These are phyloP conservation scores for Origma solitaria DNA, from an alignment of 2,113 vertebrate species.

Conservation along the genomic window DNA sequence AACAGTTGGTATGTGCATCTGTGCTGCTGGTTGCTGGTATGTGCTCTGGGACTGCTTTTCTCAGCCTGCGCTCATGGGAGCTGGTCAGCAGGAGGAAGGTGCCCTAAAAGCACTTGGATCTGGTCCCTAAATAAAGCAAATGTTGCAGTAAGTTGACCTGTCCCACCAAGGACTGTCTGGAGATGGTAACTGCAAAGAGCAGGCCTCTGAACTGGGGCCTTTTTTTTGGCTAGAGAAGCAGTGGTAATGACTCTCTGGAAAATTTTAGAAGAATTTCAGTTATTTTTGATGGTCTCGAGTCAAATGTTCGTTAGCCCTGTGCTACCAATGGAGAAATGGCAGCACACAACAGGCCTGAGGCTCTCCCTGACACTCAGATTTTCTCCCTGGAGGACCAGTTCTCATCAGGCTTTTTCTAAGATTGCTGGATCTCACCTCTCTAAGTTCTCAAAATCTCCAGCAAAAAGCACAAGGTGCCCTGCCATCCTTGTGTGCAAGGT, in stretches of 20 bases:
- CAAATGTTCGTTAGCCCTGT: neutral
- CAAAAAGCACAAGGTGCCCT: neutral
- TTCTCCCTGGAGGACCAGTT: neutral
- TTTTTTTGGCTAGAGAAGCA: neutral
- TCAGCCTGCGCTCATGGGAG: neutral
- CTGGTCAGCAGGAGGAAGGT: neutral
- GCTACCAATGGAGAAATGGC: neutral
- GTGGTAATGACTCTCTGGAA: neutral
- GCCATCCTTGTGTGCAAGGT: neutral
- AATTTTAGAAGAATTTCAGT: neutral
- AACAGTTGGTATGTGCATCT: neutral
- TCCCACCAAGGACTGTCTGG: neutral
- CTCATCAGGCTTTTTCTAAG: neutral
- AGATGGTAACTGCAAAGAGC: neutral
- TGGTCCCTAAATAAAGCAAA: neutral
- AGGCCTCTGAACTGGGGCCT: neutral
- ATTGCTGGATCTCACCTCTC: neutral
- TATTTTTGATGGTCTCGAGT: neutral
- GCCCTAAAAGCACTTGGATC: neutral
- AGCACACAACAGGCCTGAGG: neutral
- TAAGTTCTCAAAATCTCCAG: neutral
- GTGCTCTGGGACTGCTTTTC: neutral
- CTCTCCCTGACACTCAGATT: neutral
- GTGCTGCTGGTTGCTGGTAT: neutral
- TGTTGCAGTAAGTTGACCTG: neutral